Base-by-base conservation (phyloP, 2,888 invertebrate species). In the Drosophila mayaguana region DNA sequence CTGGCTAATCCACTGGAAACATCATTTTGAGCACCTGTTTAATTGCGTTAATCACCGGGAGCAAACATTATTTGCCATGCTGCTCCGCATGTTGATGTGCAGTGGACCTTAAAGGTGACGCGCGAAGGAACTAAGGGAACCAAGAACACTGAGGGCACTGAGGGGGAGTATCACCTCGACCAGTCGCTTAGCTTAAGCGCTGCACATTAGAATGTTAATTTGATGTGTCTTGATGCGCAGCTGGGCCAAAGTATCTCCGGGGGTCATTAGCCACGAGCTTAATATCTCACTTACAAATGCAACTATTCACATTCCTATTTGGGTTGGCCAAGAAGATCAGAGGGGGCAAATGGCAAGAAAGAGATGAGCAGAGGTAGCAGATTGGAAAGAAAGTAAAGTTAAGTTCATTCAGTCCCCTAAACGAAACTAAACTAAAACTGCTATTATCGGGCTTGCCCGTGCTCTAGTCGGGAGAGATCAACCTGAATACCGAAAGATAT, bases 1-100 rank as follows among this genome's bases (percentile, higher is more conserved):
- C 56, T 59, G 74, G 57, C 80, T 91, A 91, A 91, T 91, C 90
- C 87, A 88, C 60, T 83, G 83, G 82, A 85, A 91, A 90, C 89
- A 86, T 83, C 91, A 91, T 91, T 92, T 83, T 80, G 89, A 91
- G 90, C 91, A 91, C 91, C 92, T 91, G 91, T 86, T 90, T 91
- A 91, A 92, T 92, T 92, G 90, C 91, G 84, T 89, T 91, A 91
- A 92, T 92, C 91, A 89, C 87, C 85, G 73, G 72, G 55, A 85
- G 83, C 88, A 85, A 88, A 78, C 84, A 80, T 84, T 85, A 85
- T 82, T 50, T 70, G 76, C 65, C 82, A 64, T 50, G 42, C 40
- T 48, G 50, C 14, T n/a, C 22, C 54, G n/a, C 28, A 48, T 40
- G 54, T 43, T 63, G 59, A 64, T 65, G 74, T 61, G 60, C 73